phyloP scores from a whole-genome alignment of 2,113 vertebrate species.

The Sinocyclocheilus anshuiensis region DNA sequence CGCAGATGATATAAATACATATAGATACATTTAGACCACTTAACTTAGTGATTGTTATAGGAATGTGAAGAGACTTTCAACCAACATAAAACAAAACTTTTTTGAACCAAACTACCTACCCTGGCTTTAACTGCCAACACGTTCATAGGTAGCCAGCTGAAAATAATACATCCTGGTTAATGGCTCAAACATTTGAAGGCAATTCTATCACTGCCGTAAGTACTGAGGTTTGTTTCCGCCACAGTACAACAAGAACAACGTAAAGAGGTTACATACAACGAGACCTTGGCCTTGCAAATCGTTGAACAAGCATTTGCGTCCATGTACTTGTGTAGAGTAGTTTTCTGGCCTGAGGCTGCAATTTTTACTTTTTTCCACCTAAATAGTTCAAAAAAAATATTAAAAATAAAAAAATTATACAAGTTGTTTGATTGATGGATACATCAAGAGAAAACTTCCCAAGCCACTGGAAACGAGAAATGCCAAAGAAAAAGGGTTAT shows the following conservation, averaged over 20 bases:
- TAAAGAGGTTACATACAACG: not conserved
- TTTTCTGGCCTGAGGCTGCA: not conserved
- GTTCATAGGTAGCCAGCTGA: too few relatives aligned
- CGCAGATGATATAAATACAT: too few relatives aligned
- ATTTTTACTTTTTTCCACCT: not conserved
- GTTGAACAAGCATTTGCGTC: not conserved
- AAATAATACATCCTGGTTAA: too few relatives aligned
- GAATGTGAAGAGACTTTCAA: too few relatives aligned
- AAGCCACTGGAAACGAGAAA: not conserved
- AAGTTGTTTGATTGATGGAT: not conserved
- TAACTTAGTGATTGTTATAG: too few relatives aligned
- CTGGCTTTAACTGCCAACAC: too few relatives aligned
- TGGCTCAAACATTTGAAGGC: too few relatives aligned
- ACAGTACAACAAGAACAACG: not conserved
- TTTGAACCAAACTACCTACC: too few relatives aligned
- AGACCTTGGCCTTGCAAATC: not conserved
- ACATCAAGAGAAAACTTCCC: not conserved
- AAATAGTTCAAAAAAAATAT: not conserved
- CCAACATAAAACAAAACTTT: too few relatives aligned
- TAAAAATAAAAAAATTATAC: not conserved
- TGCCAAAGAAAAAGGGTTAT: not conserved
- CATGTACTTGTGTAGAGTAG: not conserved
- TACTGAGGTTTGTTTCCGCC: too few relatives aligned
- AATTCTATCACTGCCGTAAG: too few relatives aligned
- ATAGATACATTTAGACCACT: too few relatives aligned